These are phyloP conservation scores for Diplodus puntazzo DNA, from an alignment of 2,797 vertebrate genomes.

Conservation along the genomic window DNA sequence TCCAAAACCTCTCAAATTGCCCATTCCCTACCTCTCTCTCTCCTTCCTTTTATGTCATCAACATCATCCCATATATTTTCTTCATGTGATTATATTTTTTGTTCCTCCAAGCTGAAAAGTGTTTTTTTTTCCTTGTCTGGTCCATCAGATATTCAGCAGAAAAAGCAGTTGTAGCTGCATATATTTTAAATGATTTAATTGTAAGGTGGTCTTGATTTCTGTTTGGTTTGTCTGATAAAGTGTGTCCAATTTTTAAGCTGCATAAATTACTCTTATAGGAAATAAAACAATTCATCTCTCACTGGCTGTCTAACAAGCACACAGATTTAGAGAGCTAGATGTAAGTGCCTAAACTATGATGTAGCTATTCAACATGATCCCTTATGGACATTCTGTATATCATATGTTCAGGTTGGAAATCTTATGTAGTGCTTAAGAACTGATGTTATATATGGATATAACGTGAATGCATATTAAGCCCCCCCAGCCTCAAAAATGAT, in stretches of 20 bases:
- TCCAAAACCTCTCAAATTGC: not conserved
- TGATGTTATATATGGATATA: slow-evolving; percentile 1
- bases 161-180: not conserved
- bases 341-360: not conserved
- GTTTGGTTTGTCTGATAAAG: not conserved
- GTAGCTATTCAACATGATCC: not conserved
- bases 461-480: slow-evolving; percentile 5
- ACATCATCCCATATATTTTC: not conserved
- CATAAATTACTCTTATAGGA: not conserved
- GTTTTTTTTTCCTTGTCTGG: not conserved
- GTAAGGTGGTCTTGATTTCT: not conserved
- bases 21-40: not conserved
- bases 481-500: not conserved
- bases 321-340: not conserved
- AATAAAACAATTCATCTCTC: not conserved
- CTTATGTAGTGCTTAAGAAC: not conserved
- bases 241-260: not conserved
- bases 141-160: not conserved
- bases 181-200: not conserved
- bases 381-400: not conserved
- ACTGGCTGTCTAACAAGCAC: not conserved
- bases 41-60: not conserved
- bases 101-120: not conserved
- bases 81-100: slow-evolving; percentile 6
- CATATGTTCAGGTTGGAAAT: not conserved